Conservation (phyloP, 2,888 invertebrate species). For the Drosophila testacea region DNA sequence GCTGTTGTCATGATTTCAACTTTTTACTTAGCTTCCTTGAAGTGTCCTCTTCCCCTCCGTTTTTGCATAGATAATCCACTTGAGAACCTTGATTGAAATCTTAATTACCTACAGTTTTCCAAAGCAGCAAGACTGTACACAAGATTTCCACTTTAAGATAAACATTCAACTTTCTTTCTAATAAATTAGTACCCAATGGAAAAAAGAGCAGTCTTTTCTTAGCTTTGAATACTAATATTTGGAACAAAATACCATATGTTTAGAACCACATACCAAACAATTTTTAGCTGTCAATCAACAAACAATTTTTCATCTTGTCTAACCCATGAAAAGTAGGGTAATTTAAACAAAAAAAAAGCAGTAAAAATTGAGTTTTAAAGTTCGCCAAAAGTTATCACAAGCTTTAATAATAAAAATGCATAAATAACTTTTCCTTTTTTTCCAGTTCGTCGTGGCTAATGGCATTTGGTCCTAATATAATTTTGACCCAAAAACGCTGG, state of each 20-base stretch:
- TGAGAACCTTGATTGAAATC: constrained; percentile 7
- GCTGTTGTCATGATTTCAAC: background rate
- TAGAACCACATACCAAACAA: no score
- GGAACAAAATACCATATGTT: no score
- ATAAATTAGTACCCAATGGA: no score
- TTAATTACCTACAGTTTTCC: constrained; percentile 1
- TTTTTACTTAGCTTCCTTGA: no score
- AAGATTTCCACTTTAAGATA: background rate
- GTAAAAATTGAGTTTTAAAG: constrained; percentile 33
- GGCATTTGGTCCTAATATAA: constrained; percentile 43
- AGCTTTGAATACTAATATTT: no score
- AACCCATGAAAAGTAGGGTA: background rate
- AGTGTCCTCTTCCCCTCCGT: no score
- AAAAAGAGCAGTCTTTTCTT: no score
- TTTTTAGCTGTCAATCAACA: no score
- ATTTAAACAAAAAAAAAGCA: background rate
- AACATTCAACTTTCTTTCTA: no score
- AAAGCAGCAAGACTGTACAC: background rate
- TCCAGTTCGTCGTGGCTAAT: constrained; percentile 21
- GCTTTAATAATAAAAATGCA: constrained; percentile 30
- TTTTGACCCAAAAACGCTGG: constrained; percentile 41
- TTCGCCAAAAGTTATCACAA: constrained; percentile 17
- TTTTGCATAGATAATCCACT: background rate
- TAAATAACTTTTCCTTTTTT: constrained; percentile 17
- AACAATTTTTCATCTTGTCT: no score